These are phyloP conservation scores for Carcinoscorpius rotundicauda DNA, from an alignment of 1,140 invertebrate species.

Conservation along the genomic window DNA sequence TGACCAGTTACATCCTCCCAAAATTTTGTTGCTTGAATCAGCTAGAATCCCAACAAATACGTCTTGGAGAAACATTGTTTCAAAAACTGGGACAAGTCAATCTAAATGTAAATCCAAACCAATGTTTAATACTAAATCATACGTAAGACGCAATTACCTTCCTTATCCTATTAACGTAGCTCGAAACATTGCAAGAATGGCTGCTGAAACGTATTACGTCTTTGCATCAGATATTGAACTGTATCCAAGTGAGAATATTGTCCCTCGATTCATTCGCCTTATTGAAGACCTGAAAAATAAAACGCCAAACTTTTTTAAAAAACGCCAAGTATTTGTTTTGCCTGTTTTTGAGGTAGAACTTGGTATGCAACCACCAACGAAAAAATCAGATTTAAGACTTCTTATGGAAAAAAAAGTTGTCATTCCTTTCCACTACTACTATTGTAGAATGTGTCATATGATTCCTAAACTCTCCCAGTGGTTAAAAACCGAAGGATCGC, in stretches of 20 bases:
- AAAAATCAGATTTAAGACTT: conserved; percentile 48
- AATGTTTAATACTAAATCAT: too few relatives aligned
- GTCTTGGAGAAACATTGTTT: too few relatives aligned
- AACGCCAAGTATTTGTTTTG: conserved; percentile 50
- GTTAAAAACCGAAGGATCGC: conserved; percentile 6
- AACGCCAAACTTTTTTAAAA: too few relatives aligned
- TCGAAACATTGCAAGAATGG: conserved; percentile 26
- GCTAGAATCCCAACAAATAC: too few relatives aligned
- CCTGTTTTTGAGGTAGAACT: conserved; percentile 64
- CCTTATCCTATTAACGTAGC: conserved; percentile 29
- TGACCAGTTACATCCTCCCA: conserved; percentile 4
- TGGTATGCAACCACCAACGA: conserved; percentile 55
- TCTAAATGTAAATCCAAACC: too few relatives aligned
- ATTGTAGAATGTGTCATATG: conserved; percentile 74
- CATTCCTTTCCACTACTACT: conserved; percentile 79
- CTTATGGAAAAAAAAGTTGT: conserved; percentile 39
- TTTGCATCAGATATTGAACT: conserved; percentile 28
- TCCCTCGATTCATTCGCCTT: conserved; percentile 16
- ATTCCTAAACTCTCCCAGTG: conserved; percentile 49
- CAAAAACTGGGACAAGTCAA: too few relatives aligned
- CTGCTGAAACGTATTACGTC: conserved; percentile 24
- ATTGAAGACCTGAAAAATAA: neutral
- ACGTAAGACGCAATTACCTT: neutral
- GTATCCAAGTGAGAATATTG: conserved; percentile 25
- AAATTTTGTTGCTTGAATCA: too few relatives aligned